Conservation (phyloP, 2,113 vertebrate species). For the Sinocyclocheilus grahami region DNA sequence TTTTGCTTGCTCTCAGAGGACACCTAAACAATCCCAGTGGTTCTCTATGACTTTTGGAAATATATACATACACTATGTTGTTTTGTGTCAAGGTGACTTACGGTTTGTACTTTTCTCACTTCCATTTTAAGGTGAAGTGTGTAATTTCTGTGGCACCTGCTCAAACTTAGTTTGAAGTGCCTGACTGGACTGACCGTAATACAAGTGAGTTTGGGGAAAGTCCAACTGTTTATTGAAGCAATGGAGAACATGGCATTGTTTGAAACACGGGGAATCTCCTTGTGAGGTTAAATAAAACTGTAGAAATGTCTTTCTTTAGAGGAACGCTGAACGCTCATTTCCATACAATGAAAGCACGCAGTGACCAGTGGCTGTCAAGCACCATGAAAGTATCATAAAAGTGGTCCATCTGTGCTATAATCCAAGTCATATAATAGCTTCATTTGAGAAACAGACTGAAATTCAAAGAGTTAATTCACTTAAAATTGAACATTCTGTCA, state of each 20-base stretch:
- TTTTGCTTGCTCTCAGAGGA: neutral
- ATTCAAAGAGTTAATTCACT: neutral
- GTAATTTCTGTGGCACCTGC: neutral
- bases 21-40: neutral
- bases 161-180: neutral
- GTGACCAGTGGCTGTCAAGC: neutral
- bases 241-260: neutral
- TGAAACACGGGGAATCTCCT: neutral
- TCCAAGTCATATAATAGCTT: neutral
- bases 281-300: too few species aligned
- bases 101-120: neutral
- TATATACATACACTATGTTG: neutral
- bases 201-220: conserved; percentile 10
- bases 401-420: neutral
- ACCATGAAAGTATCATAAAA: neutral
- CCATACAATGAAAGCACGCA: neutral
- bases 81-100: neutral
- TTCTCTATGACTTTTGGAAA: neutral
- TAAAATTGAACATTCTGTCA: neutral
- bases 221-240: neutral
- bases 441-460: neutral
- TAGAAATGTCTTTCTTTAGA: neutral
- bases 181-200: neutral
- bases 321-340: neutral
- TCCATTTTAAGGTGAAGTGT: neutral